Base-by-base conservation (phyloP, 2,888 invertebrate genomes). In the Melinaea menophilus region DNA sequence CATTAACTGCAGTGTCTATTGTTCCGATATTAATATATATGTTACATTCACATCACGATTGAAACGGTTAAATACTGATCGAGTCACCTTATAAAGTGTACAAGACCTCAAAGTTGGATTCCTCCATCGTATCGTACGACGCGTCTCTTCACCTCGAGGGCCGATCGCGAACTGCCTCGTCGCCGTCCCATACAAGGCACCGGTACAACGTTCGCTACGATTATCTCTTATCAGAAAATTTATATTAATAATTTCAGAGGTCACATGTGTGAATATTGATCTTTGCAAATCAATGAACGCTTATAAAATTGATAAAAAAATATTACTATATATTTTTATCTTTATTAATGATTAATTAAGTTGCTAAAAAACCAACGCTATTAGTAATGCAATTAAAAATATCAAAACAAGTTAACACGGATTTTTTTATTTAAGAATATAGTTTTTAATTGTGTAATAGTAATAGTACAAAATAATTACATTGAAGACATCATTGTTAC, bases 161-260 rank as follows among this genome's bases (percentile, higher is more conserved):
- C 48, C 65, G 54, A 57, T 55, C 67, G 61, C 70, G 65, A 56
- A 73, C 73, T 73, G 69, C 55, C 70, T 64, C 58, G 63, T 64
- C 65, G 58, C 62, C 56, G 46, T 48, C 46, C 48, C 11, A 41
- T 22, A 2, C 37, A 45, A 33, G 58, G 57, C 54, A 54, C 59
- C 56, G 58, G 54, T 58, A 56, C 56, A 31, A 54, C 48, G 58
- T 56, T 55, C 45, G 59, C 63, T 51, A 65, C 64, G 59, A 67
- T 66, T 61, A 64, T 69, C 69, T 70, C 67, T 75, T 75, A 76
- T 75, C 76, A 73, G 64, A 51, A 69, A 66, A 68, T 61, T 69
- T 64, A 68, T 71, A 69, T 62, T 59, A 57, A 64, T 64, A 59
- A 55, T 64, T 59, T 57, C 48, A 60, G 61, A 63, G 63, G 58